Conservation (phyloP, 2,888 invertebrate genomes). For the Fragum fragum region DNA sequence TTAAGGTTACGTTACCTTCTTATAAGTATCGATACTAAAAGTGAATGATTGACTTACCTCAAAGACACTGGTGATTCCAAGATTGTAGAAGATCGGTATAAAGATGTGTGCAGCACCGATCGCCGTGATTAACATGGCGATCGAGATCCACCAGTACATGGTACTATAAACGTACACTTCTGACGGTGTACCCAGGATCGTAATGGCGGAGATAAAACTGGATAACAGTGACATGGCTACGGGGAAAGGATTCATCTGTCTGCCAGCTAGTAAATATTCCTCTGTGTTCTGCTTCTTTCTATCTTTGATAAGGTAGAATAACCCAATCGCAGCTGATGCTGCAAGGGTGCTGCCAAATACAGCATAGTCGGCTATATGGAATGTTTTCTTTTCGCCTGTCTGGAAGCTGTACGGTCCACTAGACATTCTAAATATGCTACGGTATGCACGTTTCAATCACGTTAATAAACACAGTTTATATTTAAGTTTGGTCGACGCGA, state of each 20-base stretch:
- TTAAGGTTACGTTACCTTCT: no score
- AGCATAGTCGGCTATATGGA: slow-evolving; percentile 75
- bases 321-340: slow-evolving; percentile 78
- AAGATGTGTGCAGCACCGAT: slow-evolving; percentile 74
- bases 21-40: no score
- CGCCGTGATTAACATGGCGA: slow-evolving; percentile 78
- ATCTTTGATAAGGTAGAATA: slow-evolving; percentile 78
- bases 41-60: slow-evolving; percentile 75
- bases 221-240: slow-evolving; percentile 83
- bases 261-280: slow-evolving; percentile 79
- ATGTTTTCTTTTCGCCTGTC: slow-evolving; percentile 55
- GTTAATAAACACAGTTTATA: no score
- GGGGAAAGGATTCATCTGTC: slow-evolving; percentile 78
- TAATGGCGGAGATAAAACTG: slow-evolving; percentile 84
- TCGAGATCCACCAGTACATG: slow-evolving; percentile 76
- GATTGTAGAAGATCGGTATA: slow-evolving; percentile 75
- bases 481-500: no score
- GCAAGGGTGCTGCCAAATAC: slow-evolving; percentile 75
- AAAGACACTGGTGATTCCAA: slow-evolving; percentile 75
- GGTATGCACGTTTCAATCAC: no score
- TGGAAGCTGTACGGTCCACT: slow-evolving; percentile 65
- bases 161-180: slow-evolving; percentile 82
- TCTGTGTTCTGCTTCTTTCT: slow-evolving; percentile 72
- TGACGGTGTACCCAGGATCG: slow-evolving; percentile 81
- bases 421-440: no score